Base-by-base conservation (phyloP, 2,797 vertebrate species). In the Pelobates cultripes region DNA sequence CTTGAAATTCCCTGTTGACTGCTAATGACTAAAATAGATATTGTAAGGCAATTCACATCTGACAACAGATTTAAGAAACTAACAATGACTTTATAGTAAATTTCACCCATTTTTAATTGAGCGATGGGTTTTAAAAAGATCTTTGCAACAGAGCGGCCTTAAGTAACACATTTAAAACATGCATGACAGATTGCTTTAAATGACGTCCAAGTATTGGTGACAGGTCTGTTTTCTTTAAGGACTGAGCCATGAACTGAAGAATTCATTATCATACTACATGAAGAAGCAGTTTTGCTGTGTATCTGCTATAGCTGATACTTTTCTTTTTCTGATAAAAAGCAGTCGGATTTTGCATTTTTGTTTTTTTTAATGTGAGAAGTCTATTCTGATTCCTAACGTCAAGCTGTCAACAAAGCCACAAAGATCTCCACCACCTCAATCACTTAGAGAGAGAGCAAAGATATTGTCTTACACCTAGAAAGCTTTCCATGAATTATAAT, bases 331-430 rank as follows among this genome's bases (percentile, higher is more conserved):
- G 77, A 57, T 78, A 83, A 83, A 74, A 53, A 75, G 14, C 4
- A 5, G 40, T 55, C 3, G n/a, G 55, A 51, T 41, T 57, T 57
- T 57, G 55, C 4, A 12, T 4, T 57, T 57, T 57, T 51, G 47
- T 57, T 57, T 60, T 40, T 69, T 60, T 70, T 71, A 55, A 77
- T 79, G 72, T 79, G 81, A 70, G 81, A 83, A 75, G 51, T n/a
- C 41, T 44, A 43, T 51, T 51, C 13, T 60, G 63, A 78, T 74
- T 83, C 71, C 76, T n/a, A 63, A 69, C 79, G 71, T 79, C 77
- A 70, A 79, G 51, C 72, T 84, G 82, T 84, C 82, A 84, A 55
- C 41, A 45, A 71, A 66, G 71, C 41, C 57, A 67, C 67, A 64
- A 74, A 70, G 71, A 55, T 55, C 73, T 60, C n/a, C 57, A 57